phyloP scores from a whole-genome alignment of 2,888 invertebrate genomes.

The Parasteatoda lunata region DNA sequence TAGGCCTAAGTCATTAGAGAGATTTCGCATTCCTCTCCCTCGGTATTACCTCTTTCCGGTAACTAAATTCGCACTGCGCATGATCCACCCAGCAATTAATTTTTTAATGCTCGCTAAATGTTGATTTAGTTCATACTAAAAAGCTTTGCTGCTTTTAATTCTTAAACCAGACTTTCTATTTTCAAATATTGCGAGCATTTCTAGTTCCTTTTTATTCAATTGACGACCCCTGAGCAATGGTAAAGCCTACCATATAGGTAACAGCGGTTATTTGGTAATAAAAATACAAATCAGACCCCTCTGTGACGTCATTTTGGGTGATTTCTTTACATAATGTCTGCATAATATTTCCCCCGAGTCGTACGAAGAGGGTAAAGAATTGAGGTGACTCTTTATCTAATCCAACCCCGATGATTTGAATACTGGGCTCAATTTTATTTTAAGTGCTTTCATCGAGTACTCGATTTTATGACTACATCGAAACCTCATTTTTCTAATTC shows the following conservation, averaged over 20 bases:
- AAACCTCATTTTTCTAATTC: too few relatives aligned
- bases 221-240: slow-evolving; percentile 15
- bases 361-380: slow-evolving; percentile 8
- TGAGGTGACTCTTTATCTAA: slow-evolving; percentile 25
- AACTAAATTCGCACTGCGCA: too few relatives aligned
- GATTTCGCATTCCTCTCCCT: too few relatives aligned
- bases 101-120: too few relatives aligned
- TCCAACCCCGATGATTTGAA: slow-evolving; percentile 21
- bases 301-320: slow-evolving; percentile 52
- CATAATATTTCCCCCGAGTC: slow-evolving; percentile 52
- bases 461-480: too few relatives aligned
- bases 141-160: too few relatives aligned
- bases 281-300: slow-evolving; percentile 35
- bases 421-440: slow-evolving; percentile 39
- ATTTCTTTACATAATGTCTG: slow-evolving; percentile 56
- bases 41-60: too few relatives aligned
- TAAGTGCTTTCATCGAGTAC: slow-evolving; percentile 39
- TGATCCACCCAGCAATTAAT: too few relatives aligned
- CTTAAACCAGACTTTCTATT: too few relatives aligned
- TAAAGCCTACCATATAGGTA: slow-evolving; percentile 39
- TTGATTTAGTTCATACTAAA: too few relatives aligned
- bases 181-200: too few relatives aligned
- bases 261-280: slow-evolving; percentile 37
- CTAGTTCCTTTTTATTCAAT: background rate
- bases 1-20: too few relatives aligned